phyloP scores from a whole-genome alignment of 2,113 vertebrate species.

The Megaleporinus macrocephalus region DNA sequence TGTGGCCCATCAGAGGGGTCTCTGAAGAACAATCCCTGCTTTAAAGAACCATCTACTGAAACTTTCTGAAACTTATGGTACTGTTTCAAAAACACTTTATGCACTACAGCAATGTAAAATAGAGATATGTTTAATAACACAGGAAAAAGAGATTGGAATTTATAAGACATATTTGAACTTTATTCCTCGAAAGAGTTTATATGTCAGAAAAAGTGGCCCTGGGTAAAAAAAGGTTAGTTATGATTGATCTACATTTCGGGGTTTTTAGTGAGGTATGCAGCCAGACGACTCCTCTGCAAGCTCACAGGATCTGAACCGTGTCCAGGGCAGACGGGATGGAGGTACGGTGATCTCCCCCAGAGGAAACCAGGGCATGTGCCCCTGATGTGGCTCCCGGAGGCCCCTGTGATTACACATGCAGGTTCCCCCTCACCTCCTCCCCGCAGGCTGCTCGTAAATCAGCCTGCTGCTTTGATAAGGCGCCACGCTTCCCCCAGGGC shows the following conservation, averaged over 20 bases:
- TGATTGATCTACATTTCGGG: conserved; percentile 25
- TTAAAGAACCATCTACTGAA: too few relatives aligned
- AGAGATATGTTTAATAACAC: background rate
- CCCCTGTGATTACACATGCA: conserved; percentile 48
- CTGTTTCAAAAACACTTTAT: background rate
- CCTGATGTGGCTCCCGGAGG: conserved; percentile 33
- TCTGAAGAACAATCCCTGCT: too few relatives aligned
- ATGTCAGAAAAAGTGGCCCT: background rate
- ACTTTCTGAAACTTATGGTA: too few relatives aligned
- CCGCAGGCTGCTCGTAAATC: conserved; percentile 42
- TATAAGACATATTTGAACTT: background rate
- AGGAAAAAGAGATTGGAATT: background rate
- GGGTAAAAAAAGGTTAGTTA: background rate
- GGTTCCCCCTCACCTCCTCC: background rate
- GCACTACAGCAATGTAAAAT: background rate
- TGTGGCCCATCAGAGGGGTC: too few relatives aligned
- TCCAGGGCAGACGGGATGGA: conserved; percentile 25
- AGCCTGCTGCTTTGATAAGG: conserved; percentile 43
- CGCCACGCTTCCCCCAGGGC: background rate
- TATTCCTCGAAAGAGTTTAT: background rate
- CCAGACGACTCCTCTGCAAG: conserved; percentile 20
- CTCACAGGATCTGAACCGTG: conserved; percentile 36
- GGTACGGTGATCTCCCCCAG: conserved; percentile 43
- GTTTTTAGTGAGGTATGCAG: conserved; percentile 13
- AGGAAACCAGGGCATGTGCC: conserved; percentile 57